phyloP scores from a whole-genome alignment of 2,888 invertebrate species.

The Alcis repandata region DNA sequence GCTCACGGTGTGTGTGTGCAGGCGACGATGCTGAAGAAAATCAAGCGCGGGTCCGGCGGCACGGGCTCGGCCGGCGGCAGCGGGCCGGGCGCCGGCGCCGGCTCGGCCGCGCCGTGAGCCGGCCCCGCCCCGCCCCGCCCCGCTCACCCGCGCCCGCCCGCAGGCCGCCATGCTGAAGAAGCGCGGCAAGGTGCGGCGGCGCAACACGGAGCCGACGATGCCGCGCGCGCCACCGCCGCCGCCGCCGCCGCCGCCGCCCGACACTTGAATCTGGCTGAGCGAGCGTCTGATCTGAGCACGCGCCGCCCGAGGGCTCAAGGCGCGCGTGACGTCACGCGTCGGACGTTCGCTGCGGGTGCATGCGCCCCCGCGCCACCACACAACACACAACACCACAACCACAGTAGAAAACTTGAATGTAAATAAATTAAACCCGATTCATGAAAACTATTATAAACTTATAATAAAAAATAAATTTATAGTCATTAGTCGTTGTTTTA shows the following conservation, averaged over 20 bases:
- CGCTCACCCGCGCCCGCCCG: conserved; percentile 65
- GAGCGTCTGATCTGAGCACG: conserved; percentile 89
- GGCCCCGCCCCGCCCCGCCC: conserved; percentile 75
- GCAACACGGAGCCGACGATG: conserved; percentile 96
- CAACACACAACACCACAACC: conserved; percentile 27
- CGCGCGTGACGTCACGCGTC: conserved; percentile 59
- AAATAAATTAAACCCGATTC: conserved; percentile 68
- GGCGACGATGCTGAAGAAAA: conserved; percentile 99
- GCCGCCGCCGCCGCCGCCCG: conserved; percentile 76
- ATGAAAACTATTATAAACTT: conserved; percentile 56
- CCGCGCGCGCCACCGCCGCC: conserved; percentile 72
- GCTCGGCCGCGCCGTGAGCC: conserved; percentile 82
- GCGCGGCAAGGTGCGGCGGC: conserved; percentile 98
- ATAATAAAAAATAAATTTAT: conserved; percentile 72
- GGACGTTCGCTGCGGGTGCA: conserved; percentile 68
- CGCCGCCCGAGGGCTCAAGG: conserved; percentile 82
- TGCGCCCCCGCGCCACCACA: conserved; percentile 31
- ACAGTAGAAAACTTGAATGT: conserved; percentile 56
- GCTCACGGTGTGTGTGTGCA: conserved; percentile 83
- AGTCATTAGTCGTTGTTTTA: conserved; percentile 78
- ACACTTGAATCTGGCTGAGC: conserved; percentile 91
- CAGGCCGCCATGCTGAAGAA: conserved; percentile 99
- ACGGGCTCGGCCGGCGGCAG: conserved; percentile 84
- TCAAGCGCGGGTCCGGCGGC: conserved; percentile 95
- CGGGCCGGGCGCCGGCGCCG: conserved; percentile 85